phyloP scores from a whole-genome alignment of 2,113 vertebrate species.

The Tylochromis polylepis region DNA sequence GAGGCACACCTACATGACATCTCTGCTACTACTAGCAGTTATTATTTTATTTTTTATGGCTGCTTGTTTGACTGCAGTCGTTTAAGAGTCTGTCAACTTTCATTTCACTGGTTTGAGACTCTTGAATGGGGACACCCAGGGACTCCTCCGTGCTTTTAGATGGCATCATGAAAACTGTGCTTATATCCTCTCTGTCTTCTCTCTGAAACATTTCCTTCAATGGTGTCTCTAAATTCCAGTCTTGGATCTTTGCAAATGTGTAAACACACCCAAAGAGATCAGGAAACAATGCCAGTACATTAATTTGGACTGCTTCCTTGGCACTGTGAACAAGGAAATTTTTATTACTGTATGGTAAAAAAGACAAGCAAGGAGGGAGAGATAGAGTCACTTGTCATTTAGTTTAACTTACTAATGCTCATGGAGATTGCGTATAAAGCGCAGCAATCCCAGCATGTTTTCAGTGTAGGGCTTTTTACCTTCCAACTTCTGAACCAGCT shows the following conservation, averaged over 20 bases:
- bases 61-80: neutral
- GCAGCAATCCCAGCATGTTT: no score
- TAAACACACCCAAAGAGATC: neutral
- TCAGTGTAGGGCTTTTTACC: no score
- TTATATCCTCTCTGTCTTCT: neutral
- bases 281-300: no score
- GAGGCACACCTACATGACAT: accelerated
- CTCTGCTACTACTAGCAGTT: neutral
- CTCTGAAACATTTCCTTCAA: slow-evolving; percentile 30
- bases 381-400: no score
- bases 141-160: neutral
- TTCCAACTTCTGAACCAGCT: no score
- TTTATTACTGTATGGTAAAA: no score
- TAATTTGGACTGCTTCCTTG: no score
- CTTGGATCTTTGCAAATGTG: slow-evolving; percentile 36
- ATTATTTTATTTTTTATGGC: neutral
- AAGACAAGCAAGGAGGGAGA: no score
- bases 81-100: neutral
- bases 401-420: no score
- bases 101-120: neutral
- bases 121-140: neutral
- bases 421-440: no score
- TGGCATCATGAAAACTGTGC: neutral
- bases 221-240: slow-evolving; percentile 34
- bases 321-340: no score